Evolutionary conservation across 2,888 invertebrate species (phyloP).

Genomic region (Tanypteryx hageni): DNA sequence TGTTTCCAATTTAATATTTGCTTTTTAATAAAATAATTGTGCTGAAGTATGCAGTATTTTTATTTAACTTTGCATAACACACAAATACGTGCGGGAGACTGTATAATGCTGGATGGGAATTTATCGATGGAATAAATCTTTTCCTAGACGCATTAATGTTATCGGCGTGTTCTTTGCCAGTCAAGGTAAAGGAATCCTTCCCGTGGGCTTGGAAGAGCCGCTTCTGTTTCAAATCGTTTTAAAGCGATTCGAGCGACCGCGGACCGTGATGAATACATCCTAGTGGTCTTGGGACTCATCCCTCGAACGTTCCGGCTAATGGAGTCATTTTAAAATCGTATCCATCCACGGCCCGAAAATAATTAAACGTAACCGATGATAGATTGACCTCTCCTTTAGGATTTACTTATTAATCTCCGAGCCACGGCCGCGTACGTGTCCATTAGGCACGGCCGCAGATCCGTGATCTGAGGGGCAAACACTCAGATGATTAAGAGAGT

Average conservation of each 20-base stretch:
- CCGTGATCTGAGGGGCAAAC: slow-evolving; percentile 32
- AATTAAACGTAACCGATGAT: slow-evolving; percentile 22
- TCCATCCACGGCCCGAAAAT: slow-evolving; percentile 3
- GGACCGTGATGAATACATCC: not conserved
- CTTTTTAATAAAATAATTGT: too few relatives aligned
- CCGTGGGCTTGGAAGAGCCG: not conserved
- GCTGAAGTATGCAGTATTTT: too few relatives aligned
- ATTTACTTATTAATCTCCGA: slow-evolving; percentile 30
- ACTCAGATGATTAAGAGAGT: slow-evolving; percentile 26
- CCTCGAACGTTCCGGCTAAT: not conserved
- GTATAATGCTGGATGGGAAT: not conserved
- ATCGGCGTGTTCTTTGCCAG: not conserved
- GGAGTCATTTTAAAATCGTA: slow-evolving; percentile 35
- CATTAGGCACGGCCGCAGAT: slow-evolving; percentile 15
- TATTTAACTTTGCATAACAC: too few relatives aligned
- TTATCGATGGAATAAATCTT: slow-evolving; percentile 6
- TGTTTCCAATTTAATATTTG: too few relatives aligned
- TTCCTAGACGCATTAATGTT: not conserved
- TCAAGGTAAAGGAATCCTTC: not conserved
- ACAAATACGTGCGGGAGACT: not conserved
- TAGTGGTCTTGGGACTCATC: not conserved
- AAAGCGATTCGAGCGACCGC: not conserved
- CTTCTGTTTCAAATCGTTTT: not conserved
- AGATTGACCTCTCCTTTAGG: not conserved
- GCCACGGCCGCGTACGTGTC: slow-evolving; percentile 2